Evolutionary conservation across 2,888 invertebrate genomes (phyloP).

Genomic region (Micropterix aruncella): DNA sequence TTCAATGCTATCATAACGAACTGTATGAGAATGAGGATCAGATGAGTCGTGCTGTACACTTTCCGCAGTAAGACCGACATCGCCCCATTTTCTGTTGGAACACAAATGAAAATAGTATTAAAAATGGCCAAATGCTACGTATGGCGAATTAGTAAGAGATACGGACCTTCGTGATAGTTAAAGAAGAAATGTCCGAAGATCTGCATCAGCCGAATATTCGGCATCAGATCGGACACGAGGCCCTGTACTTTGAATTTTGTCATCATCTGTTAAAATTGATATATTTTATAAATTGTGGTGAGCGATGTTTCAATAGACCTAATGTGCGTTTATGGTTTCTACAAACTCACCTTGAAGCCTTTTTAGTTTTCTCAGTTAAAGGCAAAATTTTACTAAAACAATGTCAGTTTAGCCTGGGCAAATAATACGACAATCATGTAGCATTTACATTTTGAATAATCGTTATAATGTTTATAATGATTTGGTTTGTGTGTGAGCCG

Average conservation of each 20-base stretch:
- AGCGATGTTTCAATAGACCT: neutral
- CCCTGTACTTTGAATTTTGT: conserved; percentile 38
- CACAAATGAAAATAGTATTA: no score
- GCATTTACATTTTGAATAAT: neutral
- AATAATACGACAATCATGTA: no score
- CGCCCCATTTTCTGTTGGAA: conserved; percentile 27
- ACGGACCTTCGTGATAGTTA: conserved; percentile 54
- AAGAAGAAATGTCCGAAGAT: conserved; percentile 65
- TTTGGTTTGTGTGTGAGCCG: no score
- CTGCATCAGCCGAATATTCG: conserved; percentile 69
- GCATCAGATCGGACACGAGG: conserved; percentile 73
- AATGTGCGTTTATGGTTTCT: no score
- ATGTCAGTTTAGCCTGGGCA: no score
- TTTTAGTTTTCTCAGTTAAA: no score
- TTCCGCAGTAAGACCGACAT: conserved; percentile 42
- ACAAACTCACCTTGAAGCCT: neutral
- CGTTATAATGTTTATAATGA: no score
- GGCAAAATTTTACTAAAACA: no score
- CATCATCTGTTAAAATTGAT: conserved; percentile 27
- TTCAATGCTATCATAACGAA: conserved; percentile 49
- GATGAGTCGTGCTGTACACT: conserved; percentile 42
- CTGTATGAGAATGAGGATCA: conserved; percentile 47
- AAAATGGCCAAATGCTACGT: no score
- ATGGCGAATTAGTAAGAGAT: no score
- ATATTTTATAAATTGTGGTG: neutral